Evolutionary conservation across 2,797 vertebrate genomes (phyloP), one percentile per base, ranked within the genome.

Genomic region (Thripadectes ignobilis): DNA sequence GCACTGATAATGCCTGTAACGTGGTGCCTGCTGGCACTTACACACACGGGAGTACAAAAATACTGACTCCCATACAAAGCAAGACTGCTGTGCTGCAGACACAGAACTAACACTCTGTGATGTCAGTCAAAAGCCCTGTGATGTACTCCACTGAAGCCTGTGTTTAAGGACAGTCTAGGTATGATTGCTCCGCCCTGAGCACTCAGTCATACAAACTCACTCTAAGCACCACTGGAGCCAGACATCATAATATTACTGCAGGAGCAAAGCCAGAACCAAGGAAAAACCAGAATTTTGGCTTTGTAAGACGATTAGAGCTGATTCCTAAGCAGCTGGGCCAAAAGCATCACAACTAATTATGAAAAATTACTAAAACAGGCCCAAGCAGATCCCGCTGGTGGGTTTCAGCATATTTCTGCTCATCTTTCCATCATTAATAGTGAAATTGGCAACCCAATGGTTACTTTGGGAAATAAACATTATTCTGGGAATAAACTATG

Each of bases 281-380:
- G 43, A 48, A 84, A 88, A 82, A 27, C 0, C 20, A 78, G 52
- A 90, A 89, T 67, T 81, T 58, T 93, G 94, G 88, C 88, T 90
- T 78, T 6, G 1, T 67, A 59, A 48, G 45, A 74, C 0, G 3
- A 81, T 57, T 54, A 82, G 69, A 86, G 49, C 39, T 8, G 8
- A 86, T 41, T 95, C 52, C 67, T 87, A 81, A 90, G 78, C 16
- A 74, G 41, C 3, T 63, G 71, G 79, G 73, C 85, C 80, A 94
- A 92, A 94, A 94, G 83, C 41, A 86, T 87, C 77, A 71, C 39
- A 84, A 38, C 6, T 73, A 88, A 93, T 93, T 89, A 94, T 62
- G 78, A 96, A 95, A 86, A 54, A 54, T 54, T 54, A 54, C 30
- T 54, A 54, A 75, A 81, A 92, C 43, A 89, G 36, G 79, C 43